phyloP scores from a whole-genome alignment of 2,113 vertebrate genomes.

The Colinus virginianus region DNA sequence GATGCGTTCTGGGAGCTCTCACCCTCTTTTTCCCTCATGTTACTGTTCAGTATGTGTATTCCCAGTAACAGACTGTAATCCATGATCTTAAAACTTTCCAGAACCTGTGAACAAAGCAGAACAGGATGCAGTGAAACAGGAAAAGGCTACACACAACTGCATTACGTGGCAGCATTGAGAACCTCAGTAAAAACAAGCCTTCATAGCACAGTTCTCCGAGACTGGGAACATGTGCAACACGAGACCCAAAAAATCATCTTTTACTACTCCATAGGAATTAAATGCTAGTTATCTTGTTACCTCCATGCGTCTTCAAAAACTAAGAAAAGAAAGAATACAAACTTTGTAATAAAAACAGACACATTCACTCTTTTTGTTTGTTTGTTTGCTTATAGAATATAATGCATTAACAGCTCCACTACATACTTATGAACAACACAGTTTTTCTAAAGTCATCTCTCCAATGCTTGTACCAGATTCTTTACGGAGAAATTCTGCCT shows the following conservation, averaged over 20 bases:
- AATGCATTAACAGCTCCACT: neutral
- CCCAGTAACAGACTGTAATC: slow-evolving; percentile 97
- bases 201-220: neutral
- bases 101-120: slow-evolving; percentile 80
- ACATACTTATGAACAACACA: neutral
- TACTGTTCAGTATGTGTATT: slow-evolving; percentile 89
- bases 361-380: neutral
- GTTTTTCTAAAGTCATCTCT: neutral
- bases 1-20: slow-evolving; percentile 81
- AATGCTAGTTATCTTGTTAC: neutral
- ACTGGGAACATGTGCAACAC: neutral
- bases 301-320: neutral
- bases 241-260: neutral
- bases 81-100: slow-evolving; percentile 99
- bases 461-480: neutral
- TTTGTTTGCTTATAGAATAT: neutral
- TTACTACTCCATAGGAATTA: neutral
- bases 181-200: neutral
- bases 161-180: neutral
- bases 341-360: neutral
- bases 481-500: neutral
- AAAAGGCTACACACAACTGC: neutral
- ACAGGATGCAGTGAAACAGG: neutral
- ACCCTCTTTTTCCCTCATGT: slow-evolving; percentile 83
- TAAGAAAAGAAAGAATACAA: neutral